Percentiles rank a stretch among this genome's conserved stretches.
phyloP scores from a whole-genome alignment of 2,113 vertebrate genomes.

The Panthera leo region DNA sequence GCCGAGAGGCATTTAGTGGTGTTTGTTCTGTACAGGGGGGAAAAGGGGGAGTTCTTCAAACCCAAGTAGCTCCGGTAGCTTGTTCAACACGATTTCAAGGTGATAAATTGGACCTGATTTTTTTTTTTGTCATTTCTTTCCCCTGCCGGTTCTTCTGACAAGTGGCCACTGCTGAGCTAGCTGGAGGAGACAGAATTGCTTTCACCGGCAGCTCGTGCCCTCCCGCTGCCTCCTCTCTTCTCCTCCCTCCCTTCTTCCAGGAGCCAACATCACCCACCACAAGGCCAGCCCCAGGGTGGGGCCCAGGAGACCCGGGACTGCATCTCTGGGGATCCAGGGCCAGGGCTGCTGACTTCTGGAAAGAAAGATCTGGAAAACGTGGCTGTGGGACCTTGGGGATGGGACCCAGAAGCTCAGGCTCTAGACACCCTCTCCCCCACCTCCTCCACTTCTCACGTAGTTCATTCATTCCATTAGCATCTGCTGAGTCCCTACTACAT shows the following conservation, averaged over 20 bases:
- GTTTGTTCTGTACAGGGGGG: conserved; percentile 72
- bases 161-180: conserved; percentile 73
- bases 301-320: neutral
- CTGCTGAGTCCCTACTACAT: neutral
- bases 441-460: neutral
- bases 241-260: neutral
- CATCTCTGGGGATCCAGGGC: neutral
- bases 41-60: conserved; percentile 62
- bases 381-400: neutral
- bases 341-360: neutral
- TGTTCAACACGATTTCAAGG: conserved; percentile 77
- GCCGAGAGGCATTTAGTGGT: conserved; percentile 79
- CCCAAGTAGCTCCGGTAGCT: conserved; percentile 71
- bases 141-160: conserved; percentile 73
- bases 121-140: conserved; percentile 60
- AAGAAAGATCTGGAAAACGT: neutral
- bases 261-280: neutral
- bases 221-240: neutral
- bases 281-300: neutral
- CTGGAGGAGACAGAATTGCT: conserved; percentile 63
- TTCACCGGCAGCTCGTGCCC: conserved; percentile 15
- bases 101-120: conserved; percentile 71
- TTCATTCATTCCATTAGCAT: neutral
- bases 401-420: neutral
- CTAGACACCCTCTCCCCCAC: neutral